Base-by-base conservation (phyloP, 2,113 vertebrate genomes). In the Hypocryptadius cinnamomeus region DNA sequence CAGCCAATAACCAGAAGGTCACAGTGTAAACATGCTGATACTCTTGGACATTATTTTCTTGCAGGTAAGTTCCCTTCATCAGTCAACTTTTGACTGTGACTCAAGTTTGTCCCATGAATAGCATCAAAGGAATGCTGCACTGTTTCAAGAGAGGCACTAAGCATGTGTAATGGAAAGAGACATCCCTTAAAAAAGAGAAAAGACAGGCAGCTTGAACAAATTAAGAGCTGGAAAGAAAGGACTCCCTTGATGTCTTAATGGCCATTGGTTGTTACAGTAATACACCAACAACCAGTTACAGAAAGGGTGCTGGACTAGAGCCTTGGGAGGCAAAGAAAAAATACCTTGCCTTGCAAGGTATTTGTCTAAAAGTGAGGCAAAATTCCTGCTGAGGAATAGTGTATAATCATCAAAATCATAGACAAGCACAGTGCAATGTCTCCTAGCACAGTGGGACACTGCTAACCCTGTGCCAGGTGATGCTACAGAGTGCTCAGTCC, bases 31-130 rank as follows among this genome's bases (percentile, higher is more conserved):
- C 50, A 39, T 15, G 42, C 40, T 60, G 73, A 56, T 45, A 44
- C 50, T 65, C 71, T 66, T 61, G 60, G 60, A 30, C 42, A 33
- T 54, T 70, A 56, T 57, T 42, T 50, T 68, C 89, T 63, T 73
- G 54, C 81, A 93, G 89, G 87, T 95, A 61, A 91, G 66, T 89
- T 89, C 85, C n/a, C 72, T 87, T 79, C 74, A 85, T 85, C 25
- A 87, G 59, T 91, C 87, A 87, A 85, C 42, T 89, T 87, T n/a
- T n/a, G n/a, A n/a, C n/a, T n/a, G n/a, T n/a, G n/a, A n/a, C n/a
- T n/a, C n/a, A n/a, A n/a, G 50, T 64, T 93, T 92, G 68, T 60
- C 63, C 74, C 68, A 70, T 77, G 71, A 89, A 89, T 40, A 94
- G 66, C 70, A 87, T 53, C 66, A 85, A 82, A 94, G 71, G 84